phyloP scores from a whole-genome alignment of 1,140 invertebrate genomes.

The Drosophila triauraria region DNA sequence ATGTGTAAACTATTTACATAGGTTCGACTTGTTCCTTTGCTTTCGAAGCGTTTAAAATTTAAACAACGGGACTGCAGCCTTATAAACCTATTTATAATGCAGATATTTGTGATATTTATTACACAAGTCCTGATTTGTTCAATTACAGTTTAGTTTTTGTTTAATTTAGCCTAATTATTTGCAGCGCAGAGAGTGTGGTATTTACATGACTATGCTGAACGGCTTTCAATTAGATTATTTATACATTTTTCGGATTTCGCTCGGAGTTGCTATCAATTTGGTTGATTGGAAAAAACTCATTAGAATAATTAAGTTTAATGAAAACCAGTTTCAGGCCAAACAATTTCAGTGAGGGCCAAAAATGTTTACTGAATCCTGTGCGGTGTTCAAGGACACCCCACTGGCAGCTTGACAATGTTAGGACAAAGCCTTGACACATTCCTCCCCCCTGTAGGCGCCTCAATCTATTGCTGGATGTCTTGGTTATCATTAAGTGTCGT shows the following conservation, averaged over 20 bases:
- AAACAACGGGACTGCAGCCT: not conserved
- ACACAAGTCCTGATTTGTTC: not conserved
- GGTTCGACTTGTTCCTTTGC: not conserved
- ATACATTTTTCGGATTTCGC: not conserved
- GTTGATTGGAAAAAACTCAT: conserved; percentile 11
- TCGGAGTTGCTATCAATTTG: not conserved
- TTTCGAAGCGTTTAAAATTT: not conserved
- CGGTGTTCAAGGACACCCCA: not conserved
- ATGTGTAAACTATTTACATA: not conserved
- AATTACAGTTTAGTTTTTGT: not conserved
- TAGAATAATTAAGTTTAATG: conserved; percentile 9
- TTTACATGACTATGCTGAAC: not conserved
- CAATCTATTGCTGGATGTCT: not conserved
- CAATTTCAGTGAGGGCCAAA: not conserved
- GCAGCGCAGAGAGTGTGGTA: not conserved
- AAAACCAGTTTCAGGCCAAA: not conserved
- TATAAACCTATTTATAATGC: not conserved
- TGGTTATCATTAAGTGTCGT: conserved; percentile 50
- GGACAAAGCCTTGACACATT: not conserved
- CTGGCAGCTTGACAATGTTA: not conserved
- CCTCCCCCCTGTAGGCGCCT: too few species aligned
- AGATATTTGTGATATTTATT: not conserved
- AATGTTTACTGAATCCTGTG: not conserved
- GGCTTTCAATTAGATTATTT: conserved; percentile 9
- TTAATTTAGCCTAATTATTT: conserved; percentile 1